phyloP scores from a whole-genome alignment of 1,140 invertebrate genomes.

The Pteromalus puparum region DNA sequence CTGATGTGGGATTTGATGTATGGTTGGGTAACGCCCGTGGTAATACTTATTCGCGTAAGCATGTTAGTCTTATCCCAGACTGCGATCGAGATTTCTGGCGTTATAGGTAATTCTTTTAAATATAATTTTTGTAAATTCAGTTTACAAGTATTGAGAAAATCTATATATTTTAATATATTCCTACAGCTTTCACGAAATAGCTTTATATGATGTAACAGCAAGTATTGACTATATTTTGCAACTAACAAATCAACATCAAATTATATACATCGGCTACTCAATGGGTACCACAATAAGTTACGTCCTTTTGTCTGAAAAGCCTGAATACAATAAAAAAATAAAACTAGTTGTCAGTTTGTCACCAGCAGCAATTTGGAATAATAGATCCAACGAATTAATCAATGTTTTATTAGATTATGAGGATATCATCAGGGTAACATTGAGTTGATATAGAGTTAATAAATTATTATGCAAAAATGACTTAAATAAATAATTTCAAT shows the following conservation, averaged over 20 bases:
- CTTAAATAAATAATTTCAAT: too few species aligned
- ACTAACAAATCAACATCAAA: slow-evolving; percentile 72
- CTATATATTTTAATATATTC: neutral
- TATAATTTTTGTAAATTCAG: neutral
- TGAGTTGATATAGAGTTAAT: neutral
- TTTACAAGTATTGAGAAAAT: neutral
- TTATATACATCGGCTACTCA: slow-evolving; percentile 82
- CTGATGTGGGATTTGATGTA: slow-evolving; percentile 82
- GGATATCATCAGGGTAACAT: too few species aligned
- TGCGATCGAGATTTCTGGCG: slow-evolving; percentile 76
- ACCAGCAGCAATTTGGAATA: slow-evolving; percentile 71
- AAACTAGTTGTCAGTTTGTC: slow-evolving; percentile 74
- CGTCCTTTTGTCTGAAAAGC: slow-evolving; percentile 71
- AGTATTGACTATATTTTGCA: slow-evolving; percentile 78
- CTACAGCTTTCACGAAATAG: slow-evolving; percentile 78
- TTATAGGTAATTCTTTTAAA: slow-evolving; percentile 76
- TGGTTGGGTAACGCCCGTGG: slow-evolving; percentile 83
- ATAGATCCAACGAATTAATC: neutral
- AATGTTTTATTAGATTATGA: neutral
- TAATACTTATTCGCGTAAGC: slow-evolving; percentile 80
- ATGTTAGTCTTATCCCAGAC: slow-evolving; percentile 75
- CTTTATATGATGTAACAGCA: slow-evolving; percentile 77
- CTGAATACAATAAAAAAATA: slow-evolving; percentile 78
- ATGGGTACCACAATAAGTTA: slow-evolving; percentile 81
- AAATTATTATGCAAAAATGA: too few species aligned